A percentile compares a stretch with the other conserved stretches of the same genome.
These are phyloP conservation scores for Synanthedon myopaeformis DNA, from an alignment of 2,888 invertebrate species.

Conservation along the genomic window DNA sequence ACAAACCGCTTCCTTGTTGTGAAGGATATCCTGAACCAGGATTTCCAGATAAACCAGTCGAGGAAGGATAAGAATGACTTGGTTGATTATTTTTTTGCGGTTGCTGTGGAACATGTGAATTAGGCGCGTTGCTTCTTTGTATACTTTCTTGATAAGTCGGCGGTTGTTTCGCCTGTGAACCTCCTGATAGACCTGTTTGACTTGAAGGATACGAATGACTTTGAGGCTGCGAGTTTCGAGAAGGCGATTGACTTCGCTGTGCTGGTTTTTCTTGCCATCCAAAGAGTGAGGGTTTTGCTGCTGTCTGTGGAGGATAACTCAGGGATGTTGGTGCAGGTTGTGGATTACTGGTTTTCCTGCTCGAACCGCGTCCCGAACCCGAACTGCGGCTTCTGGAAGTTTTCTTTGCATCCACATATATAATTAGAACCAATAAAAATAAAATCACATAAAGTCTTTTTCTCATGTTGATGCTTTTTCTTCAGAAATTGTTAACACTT, in stretches of 20 bases:
- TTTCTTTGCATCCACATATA: conserved; percentile 37
- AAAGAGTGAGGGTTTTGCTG: conserved; percentile 35
- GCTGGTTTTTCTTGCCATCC: conserved; percentile 56
- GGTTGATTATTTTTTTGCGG: conserved; percentile 20
- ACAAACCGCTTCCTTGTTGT: conserved; percentile 24
- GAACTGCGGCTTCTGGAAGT: conserved; percentile 50
- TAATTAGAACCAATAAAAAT: conserved; percentile 22
- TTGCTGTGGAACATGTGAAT: conserved; percentile 21
- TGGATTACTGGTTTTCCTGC: conserved; percentile 39
- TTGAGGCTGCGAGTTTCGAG: conserved; percentile 32
- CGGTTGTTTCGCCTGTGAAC: conserved; percentile 16
- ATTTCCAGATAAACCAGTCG: conserved; percentile 10
- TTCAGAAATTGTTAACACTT: no score
- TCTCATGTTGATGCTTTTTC: conserved; percentile 23
- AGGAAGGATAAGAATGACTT: conserved; percentile 39
- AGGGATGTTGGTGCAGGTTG: conserved; percentile 53
- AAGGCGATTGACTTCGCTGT: conserved; percentile 26
- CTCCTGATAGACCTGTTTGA: conserved; percentile 14
- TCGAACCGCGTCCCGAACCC: conserved; percentile 35
- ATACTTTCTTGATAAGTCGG: conserved; percentile 21
- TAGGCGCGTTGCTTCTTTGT: conserved; percentile 32
- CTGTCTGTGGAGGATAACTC: conserved; percentile 41
- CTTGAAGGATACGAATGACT: conserved; percentile 18
- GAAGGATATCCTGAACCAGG: conserved; percentile 10
- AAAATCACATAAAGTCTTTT: conserved; percentile 21